A percentile compares a stretch with the other conserved stretches of the same genome.
phyloP scores from a whole-genome alignment of 2,113 vertebrate species.

The Ailuropoda melanoleuca region DNA sequence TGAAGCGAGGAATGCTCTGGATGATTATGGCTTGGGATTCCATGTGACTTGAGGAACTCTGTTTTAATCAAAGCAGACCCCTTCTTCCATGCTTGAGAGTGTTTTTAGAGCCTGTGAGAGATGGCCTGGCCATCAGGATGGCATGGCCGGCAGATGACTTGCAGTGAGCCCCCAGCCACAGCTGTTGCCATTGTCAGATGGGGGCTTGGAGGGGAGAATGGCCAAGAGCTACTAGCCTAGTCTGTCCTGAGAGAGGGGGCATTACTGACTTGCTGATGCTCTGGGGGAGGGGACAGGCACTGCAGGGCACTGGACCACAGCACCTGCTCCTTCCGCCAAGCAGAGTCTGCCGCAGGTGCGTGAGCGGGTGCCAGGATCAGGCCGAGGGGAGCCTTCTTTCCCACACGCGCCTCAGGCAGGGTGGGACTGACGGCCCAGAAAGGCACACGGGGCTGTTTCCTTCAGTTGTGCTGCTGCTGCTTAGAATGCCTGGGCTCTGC shows the following conservation, averaged over 20 bases:
- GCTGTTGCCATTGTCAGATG: neutral
- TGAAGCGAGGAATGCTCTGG: neutral
- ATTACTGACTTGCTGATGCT: neutral
- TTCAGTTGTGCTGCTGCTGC: rapidly evolving
- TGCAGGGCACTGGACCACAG: neutral
- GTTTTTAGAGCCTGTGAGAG: neutral
- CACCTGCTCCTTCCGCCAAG: neutral
- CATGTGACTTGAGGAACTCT: neutral
- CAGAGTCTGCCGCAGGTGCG: rapidly evolving
- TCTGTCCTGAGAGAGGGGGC: neutral
- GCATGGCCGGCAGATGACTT: neutral
- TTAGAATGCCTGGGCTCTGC: neutral
- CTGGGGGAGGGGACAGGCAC: rapidly evolving
- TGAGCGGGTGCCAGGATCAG: rapidly evolving
- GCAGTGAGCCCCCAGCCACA: neutral
- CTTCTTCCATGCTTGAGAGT: neutral
- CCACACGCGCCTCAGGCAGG: neutral
- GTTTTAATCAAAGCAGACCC: neutral
- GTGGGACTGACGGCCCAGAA: rapidly evolving
- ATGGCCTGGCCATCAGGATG: neutral
- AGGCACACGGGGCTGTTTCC: rapidly evolving
- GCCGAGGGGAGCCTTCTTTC: neutral
- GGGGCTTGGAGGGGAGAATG: neutral
- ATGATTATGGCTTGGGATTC: neutral
- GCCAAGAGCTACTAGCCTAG: neutral